Evolutionary conservation across 2,888 invertebrate species (phyloP).

Genomic region (Himalopsyche kuldschensis): DNA sequence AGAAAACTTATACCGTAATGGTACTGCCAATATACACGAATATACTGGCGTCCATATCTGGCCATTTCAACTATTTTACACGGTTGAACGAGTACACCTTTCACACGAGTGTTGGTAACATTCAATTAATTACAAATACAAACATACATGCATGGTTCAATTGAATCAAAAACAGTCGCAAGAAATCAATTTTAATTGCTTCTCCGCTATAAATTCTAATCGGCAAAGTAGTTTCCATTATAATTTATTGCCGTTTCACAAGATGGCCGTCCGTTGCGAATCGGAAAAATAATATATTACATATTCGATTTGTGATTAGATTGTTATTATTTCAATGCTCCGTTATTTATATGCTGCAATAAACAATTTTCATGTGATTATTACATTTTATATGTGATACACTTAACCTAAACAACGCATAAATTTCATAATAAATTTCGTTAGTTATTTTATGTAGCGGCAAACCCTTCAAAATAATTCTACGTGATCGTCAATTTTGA

Average conservation of each 20-base stretch:
- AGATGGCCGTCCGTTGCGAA: constrained; percentile 17
- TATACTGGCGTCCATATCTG: background rate
- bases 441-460: no score
- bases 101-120: background rate
- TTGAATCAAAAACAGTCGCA: constrained; percentile 5
- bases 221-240: constrained; percentile 20
- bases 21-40: background rate
- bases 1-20: background rate
- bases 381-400: background rate
- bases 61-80: background rate
- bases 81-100: background rate
- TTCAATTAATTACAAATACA: constrained; percentile 1
- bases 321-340: background rate
- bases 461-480: no score
- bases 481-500: no score
- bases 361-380: background rate
- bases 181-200: constrained; percentile 23
- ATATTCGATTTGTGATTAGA: background rate
- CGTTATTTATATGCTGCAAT: background rate
- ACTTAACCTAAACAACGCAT: background rate
- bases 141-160: constrained; percentile 4
- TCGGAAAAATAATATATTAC: constrained; percentile 1
- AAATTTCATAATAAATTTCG: no score
- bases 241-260: constrained; percentile 24
- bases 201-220: constrained; percentile 25